Evolutionary conservation across 2,888 invertebrate genomes (phyloP), one percentile per base, ranked within the genome.

Genomic region (Venusia cambrica): DNA sequence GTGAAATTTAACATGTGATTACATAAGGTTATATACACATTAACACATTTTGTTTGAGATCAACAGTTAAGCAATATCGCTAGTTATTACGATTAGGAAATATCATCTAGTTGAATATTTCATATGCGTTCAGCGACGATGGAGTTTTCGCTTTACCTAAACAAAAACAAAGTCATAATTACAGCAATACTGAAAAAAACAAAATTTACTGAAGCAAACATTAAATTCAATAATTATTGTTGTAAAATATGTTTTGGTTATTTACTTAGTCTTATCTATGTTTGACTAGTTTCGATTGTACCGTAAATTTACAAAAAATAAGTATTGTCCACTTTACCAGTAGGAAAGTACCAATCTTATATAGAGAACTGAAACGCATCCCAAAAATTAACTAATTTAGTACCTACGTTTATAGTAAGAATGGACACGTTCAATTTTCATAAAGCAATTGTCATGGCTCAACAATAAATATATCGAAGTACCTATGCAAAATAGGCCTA

Each of bases 1-100:
- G 72, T 79, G 74, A 78, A 73, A 62, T 79, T 79, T 83, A 85
- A 84, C 85, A 84, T 77, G 80, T 84, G 84, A 76, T 81, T 80
- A 84, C 67, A 81, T 77, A 81, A 81, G 31, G 16, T 41, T 51
- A 51, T 83, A 77, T 85, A 85, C 81, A 85, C 70, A 73, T 63
- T 79, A 78, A 79, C 74, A 80, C 67, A 73, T 73, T n/a, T 78
- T 48, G 57, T 67, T 73, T 78, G 81, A 83, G 85, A 84, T 83
- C 80, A 85, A 84, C 83, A 81, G 77, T 79, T 66, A 85, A 85
- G 84, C 83, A 61, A 74, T 73, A n/a, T n/a, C 76, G 69, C 73
- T 83, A 77, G n/a, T n/a, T n/a, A 55, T 67, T 62, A 61, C 45
- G 43, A 50, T 50, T 51, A 49, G 59, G 61, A 54, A 39, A 52